These are phyloP conservation scores for Poecile atricapillus DNA, from an alignment of 2,113 vertebrate genomes.

Conservation along the genomic window DNA sequence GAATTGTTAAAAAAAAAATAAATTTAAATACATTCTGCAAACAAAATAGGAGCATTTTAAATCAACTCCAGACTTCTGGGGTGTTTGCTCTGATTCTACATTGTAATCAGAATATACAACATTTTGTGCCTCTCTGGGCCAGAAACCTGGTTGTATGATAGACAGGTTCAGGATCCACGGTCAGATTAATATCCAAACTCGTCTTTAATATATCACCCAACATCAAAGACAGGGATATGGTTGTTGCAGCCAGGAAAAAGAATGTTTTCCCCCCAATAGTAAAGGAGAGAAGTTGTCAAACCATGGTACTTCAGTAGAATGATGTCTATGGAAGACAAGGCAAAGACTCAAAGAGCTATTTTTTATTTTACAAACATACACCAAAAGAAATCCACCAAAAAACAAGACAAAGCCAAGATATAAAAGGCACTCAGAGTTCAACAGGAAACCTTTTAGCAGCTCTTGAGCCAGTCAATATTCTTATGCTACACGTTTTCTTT, in stretches of 20 bases:
- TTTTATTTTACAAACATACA: background rate
- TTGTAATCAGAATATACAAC: background rate
- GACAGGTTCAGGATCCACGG: fast-evolving
- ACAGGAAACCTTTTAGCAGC: background rate
- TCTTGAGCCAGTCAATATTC: constrained; percentile 24
- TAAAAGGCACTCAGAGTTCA: background rate
- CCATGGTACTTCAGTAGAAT: background rate
- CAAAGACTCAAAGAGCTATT: background rate
- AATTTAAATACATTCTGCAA: background rate
- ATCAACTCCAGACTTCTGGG: background rate
- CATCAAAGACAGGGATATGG: background rate
- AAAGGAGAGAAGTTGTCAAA: background rate
- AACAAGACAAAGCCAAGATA: background rate
- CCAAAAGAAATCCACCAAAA: background rate
- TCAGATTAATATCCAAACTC: background rate
- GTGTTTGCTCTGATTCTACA: background rate
- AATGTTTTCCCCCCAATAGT: background rate
- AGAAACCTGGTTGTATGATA: background rate
- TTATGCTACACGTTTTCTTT: background rate
- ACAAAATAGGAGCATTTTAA: background rate
- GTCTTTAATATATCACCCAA: background rate
- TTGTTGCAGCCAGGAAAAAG: background rate
- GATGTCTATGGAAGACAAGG: background rate
- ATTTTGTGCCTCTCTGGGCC: background rate
- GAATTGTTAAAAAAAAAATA: background rate